phyloP scores from a whole-genome alignment of 2,888 invertebrate species.

The Drosophila limbata region DNA sequence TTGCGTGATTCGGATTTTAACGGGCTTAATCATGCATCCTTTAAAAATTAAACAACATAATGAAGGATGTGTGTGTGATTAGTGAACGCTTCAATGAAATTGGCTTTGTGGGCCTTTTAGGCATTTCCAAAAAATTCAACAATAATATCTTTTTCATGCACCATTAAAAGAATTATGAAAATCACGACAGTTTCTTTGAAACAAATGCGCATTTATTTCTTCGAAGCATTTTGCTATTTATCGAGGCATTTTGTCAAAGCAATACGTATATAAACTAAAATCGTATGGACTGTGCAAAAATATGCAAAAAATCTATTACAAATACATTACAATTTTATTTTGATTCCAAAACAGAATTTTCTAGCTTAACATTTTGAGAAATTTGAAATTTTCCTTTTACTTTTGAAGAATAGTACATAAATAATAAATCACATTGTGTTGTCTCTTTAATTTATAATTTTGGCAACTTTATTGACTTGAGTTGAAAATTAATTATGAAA shows the following conservation, averaged over 20 bases:
- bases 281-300: background rate
- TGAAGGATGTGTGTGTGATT: too few relatives aligned
- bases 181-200: background rate
- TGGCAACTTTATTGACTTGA: too few relatives aligned
- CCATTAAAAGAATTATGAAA: background rate
- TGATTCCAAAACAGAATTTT: background rate
- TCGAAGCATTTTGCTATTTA: background rate
- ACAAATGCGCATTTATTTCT: background rate
- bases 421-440: too few relatives aligned
- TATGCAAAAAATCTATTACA: background rate
- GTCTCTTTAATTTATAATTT: too few relatives aligned
- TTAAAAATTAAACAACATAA: background rate
- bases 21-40: background rate
- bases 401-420: too few relatives aligned
- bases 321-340: background rate
- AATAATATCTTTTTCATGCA: background rate
- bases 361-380: background rate
- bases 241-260: background rate
- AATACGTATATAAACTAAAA: background rate
- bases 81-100: too few relatives aligned
- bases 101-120: too few relatives aligned
- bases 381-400: background rate
- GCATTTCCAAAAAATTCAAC: background rate
- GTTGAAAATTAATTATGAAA: too few relatives aligned
- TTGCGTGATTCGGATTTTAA: background rate